Base-by-base conservation (phyloP, 2,888 invertebrate species). In the Crematogaster levior region DNA sequence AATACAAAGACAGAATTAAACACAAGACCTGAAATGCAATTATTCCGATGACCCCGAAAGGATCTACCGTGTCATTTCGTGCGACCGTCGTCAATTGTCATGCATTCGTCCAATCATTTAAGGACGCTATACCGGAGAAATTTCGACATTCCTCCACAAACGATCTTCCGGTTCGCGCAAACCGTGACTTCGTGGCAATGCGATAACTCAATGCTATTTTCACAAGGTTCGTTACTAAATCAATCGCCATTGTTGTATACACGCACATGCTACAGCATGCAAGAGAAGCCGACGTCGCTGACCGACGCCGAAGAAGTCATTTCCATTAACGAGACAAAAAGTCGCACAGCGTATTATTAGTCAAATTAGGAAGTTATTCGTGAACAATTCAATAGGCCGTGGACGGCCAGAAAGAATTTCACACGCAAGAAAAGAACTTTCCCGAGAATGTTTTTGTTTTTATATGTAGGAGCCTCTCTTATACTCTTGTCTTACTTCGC, bases 321-420 rank as follows among this genome's bases (percentile, higher is more conserved):
- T 68, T 53, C 10, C 68, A n/a, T n/a, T 79, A 70, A 79, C 70
- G 34, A 79, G 53, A 79, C 30, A 40, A 79, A 70, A 79, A 68
- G 21, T 68, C 77, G 53, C 30, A 53, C 56, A 70, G 48, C 30
- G 37, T 27, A 51, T 73, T 74, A 74, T 80, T 80, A 72, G 75
- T 51, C 40, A 74, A 74, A 74, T 61, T 80, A 61, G 80, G 61
- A 80, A 75, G 75, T 61, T 48, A 60, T 80, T 75, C 60, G 15
- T 37, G 80, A 74, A 77, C 21, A 34, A 61, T 60, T 80, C 60
- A 70, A 79, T 79, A 18, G 40, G 21, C 43, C 18, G 27, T 40
- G n/a, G n/a, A n/a, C 40, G 56, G 12, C 27, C n/a, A 30, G 24
- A n/a, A 56, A 21, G 43, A 70, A 56, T 43, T 68, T 79, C 34